Base-by-base conservation (phyloP, 2,113 vertebrate species). In the Lampris incognitus region DNA sequence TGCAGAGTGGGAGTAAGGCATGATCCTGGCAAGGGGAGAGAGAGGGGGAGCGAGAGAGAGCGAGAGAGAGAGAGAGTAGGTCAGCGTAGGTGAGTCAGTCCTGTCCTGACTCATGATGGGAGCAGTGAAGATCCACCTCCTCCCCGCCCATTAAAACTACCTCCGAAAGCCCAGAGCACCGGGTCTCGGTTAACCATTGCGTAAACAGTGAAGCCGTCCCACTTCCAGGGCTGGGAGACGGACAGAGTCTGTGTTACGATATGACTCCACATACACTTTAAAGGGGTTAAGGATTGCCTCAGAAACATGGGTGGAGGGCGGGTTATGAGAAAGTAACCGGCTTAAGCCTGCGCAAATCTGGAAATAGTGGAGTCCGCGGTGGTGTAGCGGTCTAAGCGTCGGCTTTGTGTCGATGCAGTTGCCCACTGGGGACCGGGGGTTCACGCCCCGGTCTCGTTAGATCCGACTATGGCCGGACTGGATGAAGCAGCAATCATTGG, bases 51-150 rank as follows among this genome's bases (percentile, higher is more conserved):
- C 10, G 58, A 41, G 56, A 2, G 60, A 44, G 39, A 6, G 60
- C 1, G 66, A 61, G 85, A 85, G 88, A 88, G 91, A 84, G 77
- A 89, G 85, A 89, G 90, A 89, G 88, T 91, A 79, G 89, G 89
- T 92, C 90, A 93, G 74, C 76, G 64, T 65, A 70, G 80, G 85
- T 92, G 91, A 92, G 67, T 93, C 92, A 93, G 78, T 63, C 78
- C 74, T 92, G 78, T 63, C 78, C 74, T 92, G 92, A 93, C 72
- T 92, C 90, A 93, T 1, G 68, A 74, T 76, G 90, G 89, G 90
- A 90, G 90, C 84, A 76, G 86, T 80, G 74, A 79, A 87, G 84
- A 91, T 91, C 88, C 88, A 87, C 90, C 89, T 92, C 88, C 88
- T 90, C 72, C 74, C 85, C 83, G 76, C 76, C 85, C 85, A 75